Evolutionary conservation across 2,113 vertebrate species (phyloP).

Genomic region (Pollimyrus isidori): DNA sequence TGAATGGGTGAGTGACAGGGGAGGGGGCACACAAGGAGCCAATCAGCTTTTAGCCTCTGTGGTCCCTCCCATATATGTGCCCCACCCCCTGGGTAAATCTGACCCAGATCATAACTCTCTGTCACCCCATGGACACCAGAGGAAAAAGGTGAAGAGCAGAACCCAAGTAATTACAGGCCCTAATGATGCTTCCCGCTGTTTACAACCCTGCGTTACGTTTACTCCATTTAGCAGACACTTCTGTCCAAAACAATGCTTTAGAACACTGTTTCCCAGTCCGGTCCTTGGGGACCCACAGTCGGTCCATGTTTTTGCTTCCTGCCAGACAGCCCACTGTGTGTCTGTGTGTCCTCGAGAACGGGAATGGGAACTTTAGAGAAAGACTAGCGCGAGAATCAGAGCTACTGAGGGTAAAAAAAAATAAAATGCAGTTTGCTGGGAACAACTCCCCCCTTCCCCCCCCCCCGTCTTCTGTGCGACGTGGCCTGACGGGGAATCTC

Average conservation of each 20-base stretch:
- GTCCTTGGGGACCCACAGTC: not conserved
- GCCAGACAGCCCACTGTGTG: too few relatives aligned
- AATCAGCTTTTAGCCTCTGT: not conserved
- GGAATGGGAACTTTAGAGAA: constrained; percentile 44
- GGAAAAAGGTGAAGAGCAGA: not conserved
- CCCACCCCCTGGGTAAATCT: not conserved
- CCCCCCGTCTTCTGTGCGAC: not conserved
- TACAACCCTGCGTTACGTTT: constrained; percentile 62
- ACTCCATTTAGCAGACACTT: constrained; percentile 15
- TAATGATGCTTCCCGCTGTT: constrained; percentile 15
- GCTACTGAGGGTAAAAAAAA: constrained; percentile 31
- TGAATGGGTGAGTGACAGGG: not conserved
- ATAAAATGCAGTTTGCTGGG: constrained; percentile 44
- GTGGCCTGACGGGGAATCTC: not conserved
- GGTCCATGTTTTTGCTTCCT: too few relatives aligned
- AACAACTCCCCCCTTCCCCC: constrained; percentile 24
- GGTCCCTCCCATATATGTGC: not conserved
- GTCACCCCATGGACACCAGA: not conserved
- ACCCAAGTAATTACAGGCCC: not conserved
- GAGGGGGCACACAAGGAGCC: not conserved
- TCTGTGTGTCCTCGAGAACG: not conserved
- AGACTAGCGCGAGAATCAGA: constrained; percentile 33
- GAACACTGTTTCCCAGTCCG: constrained; percentile 24
- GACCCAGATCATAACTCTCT: not conserved
- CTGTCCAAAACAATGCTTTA: constrained; percentile 42